phyloP scores from a whole-genome alignment of 2,888 invertebrate genomes.

The Drosophila prostipennis region DNA sequence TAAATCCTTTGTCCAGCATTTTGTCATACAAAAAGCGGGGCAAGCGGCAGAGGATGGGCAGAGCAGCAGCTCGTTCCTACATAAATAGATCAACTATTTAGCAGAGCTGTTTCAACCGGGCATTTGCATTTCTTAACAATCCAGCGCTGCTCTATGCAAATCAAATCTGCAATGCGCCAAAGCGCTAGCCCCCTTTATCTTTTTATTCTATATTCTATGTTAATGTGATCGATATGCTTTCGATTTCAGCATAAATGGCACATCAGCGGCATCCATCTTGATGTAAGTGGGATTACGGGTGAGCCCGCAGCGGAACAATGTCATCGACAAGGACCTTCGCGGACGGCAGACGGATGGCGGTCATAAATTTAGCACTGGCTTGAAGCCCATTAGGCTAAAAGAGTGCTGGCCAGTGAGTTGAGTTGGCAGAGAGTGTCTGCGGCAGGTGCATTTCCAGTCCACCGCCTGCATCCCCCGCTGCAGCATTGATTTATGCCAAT shows the following conservation, averaged over 20 bases:
- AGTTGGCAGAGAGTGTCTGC: slow-evolving; percentile 33
- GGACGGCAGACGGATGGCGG: slow-evolving; percentile 26
- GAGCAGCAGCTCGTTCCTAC: neutral
- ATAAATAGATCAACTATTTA: slow-evolving; percentile 45
- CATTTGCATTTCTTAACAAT: slow-evolving; percentile 53
- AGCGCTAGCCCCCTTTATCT: slow-evolving; percentile 15
- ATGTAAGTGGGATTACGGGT: slow-evolving; percentile 46
- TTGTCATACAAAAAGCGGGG: slow-evolving; percentile 38
- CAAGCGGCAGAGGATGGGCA: neutral
- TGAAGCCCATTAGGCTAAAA: slow-evolving; percentile 39
- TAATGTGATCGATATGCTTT: slow-evolving; percentile 66
- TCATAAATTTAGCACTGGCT: slow-evolving; percentile 55
- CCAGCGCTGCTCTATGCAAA: slow-evolving; percentile 56
- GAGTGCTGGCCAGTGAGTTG: slow-evolving; percentile 34
- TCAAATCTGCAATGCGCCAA: slow-evolving; percentile 67
- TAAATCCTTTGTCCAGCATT: slow-evolving; percentile 79
- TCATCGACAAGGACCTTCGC: slow-evolving; percentile 21
- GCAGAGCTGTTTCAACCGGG: slow-evolving; percentile 18
- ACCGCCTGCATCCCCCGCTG: slow-evolving; percentile 7
- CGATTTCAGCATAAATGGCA: slow-evolving; percentile 68
- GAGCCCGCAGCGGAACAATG: slow-evolving; percentile 32
- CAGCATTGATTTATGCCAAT: slow-evolving; percentile 81
- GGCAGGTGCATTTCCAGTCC: slow-evolving; percentile 55
- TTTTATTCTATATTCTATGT: slow-evolving; percentile 44
- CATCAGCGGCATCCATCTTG: slow-evolving; percentile 67